Conservation (phyloP, 2,797 vertebrate genomes). For the Chrysocyon brachyurus region DNA sequence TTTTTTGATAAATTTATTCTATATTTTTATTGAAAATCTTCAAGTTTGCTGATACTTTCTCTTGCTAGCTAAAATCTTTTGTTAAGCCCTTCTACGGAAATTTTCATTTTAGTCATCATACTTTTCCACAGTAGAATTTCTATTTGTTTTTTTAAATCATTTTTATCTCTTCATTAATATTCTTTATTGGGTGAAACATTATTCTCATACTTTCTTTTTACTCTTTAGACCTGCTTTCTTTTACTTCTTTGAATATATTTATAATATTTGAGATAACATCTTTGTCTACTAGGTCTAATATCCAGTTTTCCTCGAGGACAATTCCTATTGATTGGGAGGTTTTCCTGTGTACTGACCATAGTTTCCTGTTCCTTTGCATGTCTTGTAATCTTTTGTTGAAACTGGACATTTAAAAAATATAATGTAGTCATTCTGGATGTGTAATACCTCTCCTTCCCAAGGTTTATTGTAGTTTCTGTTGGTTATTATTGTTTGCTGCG, state of each 20-base stretch:
- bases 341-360: neutral
- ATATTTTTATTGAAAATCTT: neutral
- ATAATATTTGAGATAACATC: neutral
- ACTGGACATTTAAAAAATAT: neutral
- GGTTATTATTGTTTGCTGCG: neutral
- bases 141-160: neutral
- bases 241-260: neutral
- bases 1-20: conserved; percentile 15
- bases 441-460: neutral
- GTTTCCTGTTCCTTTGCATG: neutral
- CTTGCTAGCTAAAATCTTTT: neutral
- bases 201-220: conserved; percentile 31
- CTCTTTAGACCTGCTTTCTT: neutral
- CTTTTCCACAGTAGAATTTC: conserved; percentile 12
- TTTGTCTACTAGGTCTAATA: conserved; percentile 15
- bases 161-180: neutral
- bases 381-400: conserved; percentile 15
- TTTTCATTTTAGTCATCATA: neutral
- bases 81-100: neutral
- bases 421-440: neutral
- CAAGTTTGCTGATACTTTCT: neutral
- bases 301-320: neutral
- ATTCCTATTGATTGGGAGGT: neutral
- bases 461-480: neutral
- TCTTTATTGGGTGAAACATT: neutral